Conservation (phyloP, 1,140 invertebrate genomes). For the Pristionchus pacificus region DNA sequence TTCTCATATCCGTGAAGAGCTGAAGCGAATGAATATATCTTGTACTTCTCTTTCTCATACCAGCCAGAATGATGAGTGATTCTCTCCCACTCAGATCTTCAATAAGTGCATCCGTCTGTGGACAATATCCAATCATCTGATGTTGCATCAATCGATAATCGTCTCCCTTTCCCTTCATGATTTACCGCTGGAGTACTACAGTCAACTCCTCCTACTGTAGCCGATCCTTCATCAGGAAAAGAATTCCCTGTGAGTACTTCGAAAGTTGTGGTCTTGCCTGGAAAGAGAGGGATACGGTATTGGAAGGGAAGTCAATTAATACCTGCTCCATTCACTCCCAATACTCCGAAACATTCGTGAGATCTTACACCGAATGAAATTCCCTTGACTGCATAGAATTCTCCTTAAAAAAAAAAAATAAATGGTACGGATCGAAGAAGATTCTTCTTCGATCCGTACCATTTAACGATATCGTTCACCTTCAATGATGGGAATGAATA, state of each 20-base stretch:
- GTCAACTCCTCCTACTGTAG: slow-evolving; percentile 54
- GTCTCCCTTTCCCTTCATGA: too few relatives aligned
- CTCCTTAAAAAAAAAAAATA: too few relatives aligned
- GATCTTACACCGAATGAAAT: slow-evolving; percentile 20
- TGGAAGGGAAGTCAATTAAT: too few relatives aligned
- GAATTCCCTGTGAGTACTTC: slow-evolving; percentile 73
- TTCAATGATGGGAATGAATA: too few relatives aligned
- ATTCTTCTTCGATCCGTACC: too few relatives aligned
- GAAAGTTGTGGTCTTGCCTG: slow-evolving; percentile 68
- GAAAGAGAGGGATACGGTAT: too few relatives aligned
- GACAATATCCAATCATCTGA: slow-evolving; percentile 70
- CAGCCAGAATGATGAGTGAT: too few relatives aligned
- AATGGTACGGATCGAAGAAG: too few relatives aligned
- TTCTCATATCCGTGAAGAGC: slow-evolving; percentile 19
- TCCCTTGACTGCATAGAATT: slow-evolving; percentile 16
- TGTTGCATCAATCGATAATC: not conserved
- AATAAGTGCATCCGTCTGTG: slow-evolving; percentile 66
- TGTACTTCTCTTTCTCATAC: too few relatives aligned
- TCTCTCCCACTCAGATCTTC: slow-evolving; percentile 61
- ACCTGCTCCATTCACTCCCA: slow-evolving; percentile 47
- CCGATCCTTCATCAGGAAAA: slow-evolving; percentile 65
- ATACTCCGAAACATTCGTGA: slow-evolving; percentile 37
- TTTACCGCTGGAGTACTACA: slow-evolving; percentile 5
- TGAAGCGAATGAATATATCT: too few relatives aligned
- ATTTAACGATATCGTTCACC: too few relatives aligned